Percentiles rank a stretch among this genome's conserved stretches.
These are phyloP conservation scores for Melikaiella ostensackeni DNA, from an alignment of 2,888 invertebrate genomes.

Conservation along the genomic window DNA sequence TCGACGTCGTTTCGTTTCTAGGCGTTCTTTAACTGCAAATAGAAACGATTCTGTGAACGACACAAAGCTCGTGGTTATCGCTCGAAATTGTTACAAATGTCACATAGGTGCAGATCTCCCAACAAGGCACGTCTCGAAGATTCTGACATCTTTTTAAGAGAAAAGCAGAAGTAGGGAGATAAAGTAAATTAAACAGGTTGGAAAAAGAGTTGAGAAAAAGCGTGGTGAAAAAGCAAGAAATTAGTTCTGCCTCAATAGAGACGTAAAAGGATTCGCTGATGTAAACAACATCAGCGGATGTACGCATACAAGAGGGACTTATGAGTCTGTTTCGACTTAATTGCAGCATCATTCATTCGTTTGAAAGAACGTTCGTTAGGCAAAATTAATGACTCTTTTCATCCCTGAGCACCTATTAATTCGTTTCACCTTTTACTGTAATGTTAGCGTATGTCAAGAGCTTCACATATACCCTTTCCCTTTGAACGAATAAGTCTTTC, in stretches of 20 bases:
- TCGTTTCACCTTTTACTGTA: constrained; percentile 15
- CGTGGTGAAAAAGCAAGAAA: neutral
- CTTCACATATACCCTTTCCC: neutral
- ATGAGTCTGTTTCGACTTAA: constrained; percentile 25
- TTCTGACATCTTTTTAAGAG: neutral
- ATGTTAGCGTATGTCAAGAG: neutral
- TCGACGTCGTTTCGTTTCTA: constrained; percentile 32
- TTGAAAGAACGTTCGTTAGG: constrained; percentile 32
- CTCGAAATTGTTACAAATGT: constrained; percentile 26
- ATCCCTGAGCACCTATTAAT: constrained; percentile 20
- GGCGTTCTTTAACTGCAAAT: constrained; percentile 39
- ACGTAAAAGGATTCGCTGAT: constrained; percentile 5
- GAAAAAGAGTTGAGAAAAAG: neutral
- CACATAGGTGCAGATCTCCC: neutral
- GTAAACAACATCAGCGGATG: constrained; percentile 25
- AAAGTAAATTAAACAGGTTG: neutral
- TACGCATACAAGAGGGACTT: constrained; percentile 3
- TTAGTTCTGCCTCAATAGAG: neutral
- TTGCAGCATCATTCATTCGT: constrained; percentile 32
- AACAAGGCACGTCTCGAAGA: neutral
- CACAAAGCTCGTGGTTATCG: constrained; percentile 31
- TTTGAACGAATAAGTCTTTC: constrained; percentile 6
- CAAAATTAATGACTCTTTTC: constrained; percentile 31
- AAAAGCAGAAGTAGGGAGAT: neutral
- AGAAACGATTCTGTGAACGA: constrained; percentile 36